These are phyloP conservation scores for Ctenicera cuprea DNA, from an alignment of 2,888 invertebrate species.

Conservation along the genomic window DNA sequence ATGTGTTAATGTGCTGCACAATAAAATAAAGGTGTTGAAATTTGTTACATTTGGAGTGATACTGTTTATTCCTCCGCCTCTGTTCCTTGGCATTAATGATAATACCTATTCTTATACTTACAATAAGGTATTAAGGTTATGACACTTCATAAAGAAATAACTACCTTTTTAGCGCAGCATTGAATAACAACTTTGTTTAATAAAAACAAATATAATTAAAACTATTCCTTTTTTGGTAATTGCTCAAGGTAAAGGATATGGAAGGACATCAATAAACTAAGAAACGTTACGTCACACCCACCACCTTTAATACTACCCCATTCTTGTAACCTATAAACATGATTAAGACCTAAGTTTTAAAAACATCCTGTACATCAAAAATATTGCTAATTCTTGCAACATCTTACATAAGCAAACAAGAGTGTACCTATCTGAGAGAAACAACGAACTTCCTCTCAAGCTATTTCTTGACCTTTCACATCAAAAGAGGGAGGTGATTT, in stretches of 20 bases:
- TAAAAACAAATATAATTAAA: no score
- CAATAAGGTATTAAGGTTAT: not conserved
- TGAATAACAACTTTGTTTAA: no score
- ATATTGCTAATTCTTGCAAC: not conserved
- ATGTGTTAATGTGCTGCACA: not conserved
- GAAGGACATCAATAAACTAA: no score
- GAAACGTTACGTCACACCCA: no score
- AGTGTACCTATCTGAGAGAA: not conserved
- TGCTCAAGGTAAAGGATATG: no score
- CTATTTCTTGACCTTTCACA: conserved; percentile 24
- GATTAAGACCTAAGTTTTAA: no score
- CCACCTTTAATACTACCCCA: no score
- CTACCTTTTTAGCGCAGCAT: no score
- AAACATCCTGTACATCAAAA: no score
- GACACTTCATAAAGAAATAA: no score
- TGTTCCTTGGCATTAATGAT: conserved; percentile 21
- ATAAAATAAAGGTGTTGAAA: not conserved
- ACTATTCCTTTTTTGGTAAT: no score
- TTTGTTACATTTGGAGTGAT: not conserved
- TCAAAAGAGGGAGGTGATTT: conserved; percentile 4
- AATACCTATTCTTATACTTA: not conserved
- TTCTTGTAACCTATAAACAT: no score
- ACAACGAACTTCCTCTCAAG: conserved; percentile 24
- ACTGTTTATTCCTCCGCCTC: not conserved
- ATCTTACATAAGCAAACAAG: conserved; percentile 16